Percentiles rank a stretch among this genome's conserved stretches.
Evolutionary conservation across 2,113 vertebrate species (phyloP).

Genomic region (Pitta sordida): DNA sequence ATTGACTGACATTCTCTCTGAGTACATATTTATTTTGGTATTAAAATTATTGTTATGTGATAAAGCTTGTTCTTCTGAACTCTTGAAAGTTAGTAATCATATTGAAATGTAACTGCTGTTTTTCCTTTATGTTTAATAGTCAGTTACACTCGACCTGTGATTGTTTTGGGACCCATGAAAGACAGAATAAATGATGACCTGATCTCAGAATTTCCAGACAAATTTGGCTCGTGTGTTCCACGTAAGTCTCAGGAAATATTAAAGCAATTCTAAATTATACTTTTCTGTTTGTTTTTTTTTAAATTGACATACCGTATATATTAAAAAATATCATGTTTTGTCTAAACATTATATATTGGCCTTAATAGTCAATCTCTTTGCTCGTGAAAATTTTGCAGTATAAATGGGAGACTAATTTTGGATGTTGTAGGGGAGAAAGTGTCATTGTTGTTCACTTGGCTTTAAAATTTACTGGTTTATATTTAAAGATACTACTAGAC

Average conservation of each 20-base stretch:
- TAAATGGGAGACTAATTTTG: background rate
- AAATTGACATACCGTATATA: background rate
- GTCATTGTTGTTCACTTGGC: background rate
- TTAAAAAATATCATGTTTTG: background rate
- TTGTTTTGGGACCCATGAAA: slow-evolving; percentile 97
- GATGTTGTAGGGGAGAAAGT: background rate
- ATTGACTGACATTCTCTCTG: background rate
- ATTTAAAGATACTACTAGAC: slow-evolving; percentile 91
- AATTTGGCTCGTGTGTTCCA: slow-evolving; percentile 97
- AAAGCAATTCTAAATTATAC: background rate
- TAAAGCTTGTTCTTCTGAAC: background rate
- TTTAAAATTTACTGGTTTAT: slow-evolving; percentile 2
- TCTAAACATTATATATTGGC: background rate
- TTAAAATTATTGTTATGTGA: background rate
- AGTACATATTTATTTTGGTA: background rate
- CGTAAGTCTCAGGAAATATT: slow-evolving; percentile 78
- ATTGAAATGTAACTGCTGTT: background rate
- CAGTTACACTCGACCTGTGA: slow-evolving; percentile 92
- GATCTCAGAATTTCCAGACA: slow-evolving; percentile 98
- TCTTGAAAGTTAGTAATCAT: background rate
- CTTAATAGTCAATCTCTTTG: background rate
- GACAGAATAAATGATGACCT: slow-evolving; percentile 96
- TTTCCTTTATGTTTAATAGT: slow-evolving; percentile 74
- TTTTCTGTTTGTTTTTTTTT: background rate
- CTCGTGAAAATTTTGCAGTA: background rate